Evolutionary conservation across 1,140 invertebrate species (phyloP).

Genomic region (Drosophila kepulauana): DNA sequence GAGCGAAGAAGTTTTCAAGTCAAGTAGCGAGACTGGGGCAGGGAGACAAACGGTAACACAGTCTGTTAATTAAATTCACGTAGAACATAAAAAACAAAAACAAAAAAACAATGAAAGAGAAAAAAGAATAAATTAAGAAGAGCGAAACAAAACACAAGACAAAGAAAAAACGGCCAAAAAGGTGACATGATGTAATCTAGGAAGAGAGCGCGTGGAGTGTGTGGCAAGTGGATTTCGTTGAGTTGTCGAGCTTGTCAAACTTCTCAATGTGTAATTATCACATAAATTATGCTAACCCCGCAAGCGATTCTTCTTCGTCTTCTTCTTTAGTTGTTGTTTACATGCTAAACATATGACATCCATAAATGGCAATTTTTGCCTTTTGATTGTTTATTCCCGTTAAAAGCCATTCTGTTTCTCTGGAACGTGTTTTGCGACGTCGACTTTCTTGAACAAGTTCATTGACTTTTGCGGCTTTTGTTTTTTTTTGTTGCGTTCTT

Average conservation of each 20-base stretch:
- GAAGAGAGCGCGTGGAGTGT: conserved; percentile 11
- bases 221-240: conserved; percentile 27
- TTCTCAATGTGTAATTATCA: conserved; percentile 37
- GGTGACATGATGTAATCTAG: conserved; percentile 49
- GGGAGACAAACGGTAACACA: conserved; percentile 24
- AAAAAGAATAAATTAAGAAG: conserved; percentile 28
- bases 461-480: conserved; percentile 13
- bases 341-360: conserved; percentile 32
- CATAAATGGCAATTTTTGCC: conserved; percentile 11
- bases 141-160: conserved; percentile 2
- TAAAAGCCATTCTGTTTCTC: conserved; percentile 27
- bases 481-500: conserved; percentile 12
- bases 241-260: conserved; percentile 9
- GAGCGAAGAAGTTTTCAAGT: conserved; percentile 41
- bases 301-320: background rate
- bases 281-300: conserved; percentile 34
- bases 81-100: conserved; percentile 9
- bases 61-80: conserved; percentile 60
- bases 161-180: conserved; percentile 22
- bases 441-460: conserved; percentile 32
- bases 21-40: conserved; percentile 10
- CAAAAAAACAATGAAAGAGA: background rate
- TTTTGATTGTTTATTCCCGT: conserved; percentile 10
- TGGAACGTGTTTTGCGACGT: background rate
- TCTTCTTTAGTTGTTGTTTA: conserved; percentile 16